Base-by-base conservation (phyloP, 2,888 invertebrate species). In the Acronicta psi region DNA sequence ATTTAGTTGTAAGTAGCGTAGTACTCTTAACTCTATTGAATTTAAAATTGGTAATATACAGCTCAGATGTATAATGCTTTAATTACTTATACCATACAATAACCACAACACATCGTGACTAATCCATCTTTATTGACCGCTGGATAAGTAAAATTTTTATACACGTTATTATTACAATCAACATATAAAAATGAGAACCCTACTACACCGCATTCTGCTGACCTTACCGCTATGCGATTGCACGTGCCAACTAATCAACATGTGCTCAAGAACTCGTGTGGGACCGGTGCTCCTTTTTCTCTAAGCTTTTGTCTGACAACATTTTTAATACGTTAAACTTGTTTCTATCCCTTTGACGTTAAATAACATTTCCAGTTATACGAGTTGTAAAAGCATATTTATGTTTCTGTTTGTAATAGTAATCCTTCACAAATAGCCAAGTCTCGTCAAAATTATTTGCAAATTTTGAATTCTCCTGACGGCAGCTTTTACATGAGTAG, bases 221-320 rank as follows among this genome's bases (percentile, higher is more conserved):
- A 80, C 81, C 78, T 69, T 81, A 78, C 73, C 59, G 73, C 73
- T 73, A 73, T 70, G 64, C 62, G 68, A 77, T 63, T 63, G 77
- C 78, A 77, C 78, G 75, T 73, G 79, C 77, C 75, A 79, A 70
- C 67, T 75, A 75, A 78, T 78, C 77, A 78, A 77, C 71, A 75
- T 75, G 75, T 71, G 78, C 68, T 75, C 63, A 72, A 75, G 67
- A 74, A 69, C 65, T 73, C 68, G 75, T 70, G 68, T 56, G 54
- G 54, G 58, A 64, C 59, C 63, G 50, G 58, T 45, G 25, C 53
- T 60, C 49, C 55, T 70, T 73, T 61, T 66, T 54, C 52, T 56
- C 52, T 55, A 43, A 50, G 50, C 57, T 63, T 70, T 70, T 66
- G 62, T 66, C 59, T 67, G 64, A 62, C 57, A 54, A 60, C 47